These are phyloP conservation scores for Platycheirus rosarum DNA, from an alignment of 2,888 invertebrate genomes.

Conservation along the genomic window DNA sequence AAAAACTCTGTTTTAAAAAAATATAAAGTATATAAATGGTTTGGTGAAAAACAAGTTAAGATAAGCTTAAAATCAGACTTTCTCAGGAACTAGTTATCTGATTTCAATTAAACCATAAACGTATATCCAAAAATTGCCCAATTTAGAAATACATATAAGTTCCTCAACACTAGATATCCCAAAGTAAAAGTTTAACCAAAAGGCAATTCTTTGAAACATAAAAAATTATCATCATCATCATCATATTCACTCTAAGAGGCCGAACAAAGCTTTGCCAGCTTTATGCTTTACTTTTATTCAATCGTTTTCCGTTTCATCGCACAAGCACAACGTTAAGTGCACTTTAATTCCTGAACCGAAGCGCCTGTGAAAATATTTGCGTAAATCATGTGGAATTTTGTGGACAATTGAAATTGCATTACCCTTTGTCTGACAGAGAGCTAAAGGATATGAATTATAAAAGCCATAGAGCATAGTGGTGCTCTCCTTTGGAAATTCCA, in stretches of 20 bases:
- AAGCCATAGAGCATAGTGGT: not conserved
- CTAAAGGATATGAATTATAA: slow-evolving; percentile 5
- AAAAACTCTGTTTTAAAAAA: too few species aligned
- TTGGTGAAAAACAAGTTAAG: too few species aligned
- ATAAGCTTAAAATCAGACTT: too few species aligned
- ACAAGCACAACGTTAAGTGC: slow-evolving; percentile 13
- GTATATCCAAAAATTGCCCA: too few species aligned
- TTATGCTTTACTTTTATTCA: not conserved
- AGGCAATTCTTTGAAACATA: too few species aligned
- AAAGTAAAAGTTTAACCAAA: too few species aligned
- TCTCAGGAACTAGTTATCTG: too few species aligned
- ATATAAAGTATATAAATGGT: too few species aligned
- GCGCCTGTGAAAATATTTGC: slow-evolving; percentile 14
- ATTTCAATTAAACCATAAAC: too few species aligned
- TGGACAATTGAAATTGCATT: slow-evolving; percentile 36
- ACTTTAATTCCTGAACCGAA: slow-evolving; percentile 4
- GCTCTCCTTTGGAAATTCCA: slow-evolving; percentile 6
- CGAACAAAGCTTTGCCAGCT: not conserved
- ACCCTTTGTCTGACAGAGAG: slow-evolving; percentile 10
- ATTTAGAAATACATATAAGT: too few species aligned
- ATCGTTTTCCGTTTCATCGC: slow-evolving; percentile 5
- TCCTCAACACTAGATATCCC: too few species aligned
- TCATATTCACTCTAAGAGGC: not conserved
- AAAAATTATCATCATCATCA: too few species aligned
- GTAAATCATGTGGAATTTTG: slow-evolving; percentile 36